Percentiles rank a stretch among this genome's conserved stretches.
Evolutionary conservation across 37 sponge, comb jelly and placozoan genomes (phyloP).

Genomic region (Dysidea cf. avara): DNA sequence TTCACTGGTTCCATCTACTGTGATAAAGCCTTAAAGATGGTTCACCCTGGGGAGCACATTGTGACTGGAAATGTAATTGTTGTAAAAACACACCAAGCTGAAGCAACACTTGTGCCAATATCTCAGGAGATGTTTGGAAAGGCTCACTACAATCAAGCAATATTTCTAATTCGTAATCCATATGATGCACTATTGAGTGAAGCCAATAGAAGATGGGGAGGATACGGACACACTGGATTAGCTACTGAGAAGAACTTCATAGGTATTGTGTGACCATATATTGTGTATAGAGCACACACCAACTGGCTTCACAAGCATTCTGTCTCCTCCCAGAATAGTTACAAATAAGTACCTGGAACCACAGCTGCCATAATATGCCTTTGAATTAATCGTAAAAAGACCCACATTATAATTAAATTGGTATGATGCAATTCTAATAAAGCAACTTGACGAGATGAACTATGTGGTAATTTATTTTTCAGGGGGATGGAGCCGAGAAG

Average conservation of each 20-base stretch:
- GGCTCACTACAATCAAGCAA: constrained; percentile 49
- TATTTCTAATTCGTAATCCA: constrained; percentile 60
- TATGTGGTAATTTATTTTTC: no score
- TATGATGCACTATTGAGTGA: constrained; percentile 65
- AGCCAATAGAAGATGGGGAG: constrained; percentile 62
- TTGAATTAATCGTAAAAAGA: no score
- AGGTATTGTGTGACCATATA: constrained; percentile 12
- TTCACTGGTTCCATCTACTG: constrained; percentile 81
- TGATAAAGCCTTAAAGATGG: constrained; percentile 46
- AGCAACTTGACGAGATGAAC: no score
- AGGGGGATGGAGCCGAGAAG: no score
- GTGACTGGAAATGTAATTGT: constrained; percentile 58
- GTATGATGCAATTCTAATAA: no score
- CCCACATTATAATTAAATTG: no score
- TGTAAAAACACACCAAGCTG: constrained; percentile 60
- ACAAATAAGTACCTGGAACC: no score
- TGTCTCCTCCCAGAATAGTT: no score
- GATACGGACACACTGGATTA: constrained; percentile 44
- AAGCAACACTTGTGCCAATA: constrained; percentile 18
- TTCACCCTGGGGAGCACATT: constrained; percentile 59
- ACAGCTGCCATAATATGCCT: no score
- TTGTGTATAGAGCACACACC: no score
- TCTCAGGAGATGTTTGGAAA: constrained; percentile 18
- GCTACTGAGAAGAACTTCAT: constrained; percentile 49
- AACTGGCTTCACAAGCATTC: no score